phyloP scores from a whole-genome alignment of 2,888 invertebrate species.

The Calameuta pallipes region DNA sequence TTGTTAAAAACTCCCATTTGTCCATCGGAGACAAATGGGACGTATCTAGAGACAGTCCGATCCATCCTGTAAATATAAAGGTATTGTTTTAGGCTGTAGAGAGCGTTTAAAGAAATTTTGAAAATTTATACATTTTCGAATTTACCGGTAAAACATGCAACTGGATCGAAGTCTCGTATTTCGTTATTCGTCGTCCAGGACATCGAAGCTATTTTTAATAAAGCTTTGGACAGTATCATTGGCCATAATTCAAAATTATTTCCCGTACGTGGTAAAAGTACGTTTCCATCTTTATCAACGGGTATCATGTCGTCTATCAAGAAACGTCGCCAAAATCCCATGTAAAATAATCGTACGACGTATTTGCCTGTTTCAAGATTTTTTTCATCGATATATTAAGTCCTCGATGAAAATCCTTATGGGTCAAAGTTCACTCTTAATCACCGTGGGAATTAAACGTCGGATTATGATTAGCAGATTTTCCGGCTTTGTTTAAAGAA shows the following conservation, averaged over 20 bases:
- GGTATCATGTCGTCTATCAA: slow-evolving; percentile 67
- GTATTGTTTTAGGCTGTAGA: too few species aligned
- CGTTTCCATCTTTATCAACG: slow-evolving; percentile 53
- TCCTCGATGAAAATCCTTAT: not conserved
- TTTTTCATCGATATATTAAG: not conserved
- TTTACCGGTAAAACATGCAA: slow-evolving; percentile 67
- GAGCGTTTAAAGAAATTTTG: not conserved
- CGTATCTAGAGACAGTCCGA: slow-evolving; percentile 36
- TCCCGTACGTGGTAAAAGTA: slow-evolving; percentile 61
- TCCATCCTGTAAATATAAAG: slow-evolving; percentile 39
- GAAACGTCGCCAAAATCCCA: slow-evolving; percentile 68
- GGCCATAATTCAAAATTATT: slow-evolving; percentile 66
- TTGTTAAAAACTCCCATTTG: slow-evolving; percentile 47
- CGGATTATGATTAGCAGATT: slow-evolving; percentile 58
- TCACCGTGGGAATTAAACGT: slow-evolving; percentile 59
- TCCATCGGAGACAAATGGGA: slow-evolving; percentile 38
- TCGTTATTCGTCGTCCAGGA: slow-evolving; percentile 59
- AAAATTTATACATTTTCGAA: slow-evolving; percentile 5
- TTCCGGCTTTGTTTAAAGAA: slow-evolving; percentile 63
- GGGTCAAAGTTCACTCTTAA: not conserved
- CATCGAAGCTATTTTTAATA: slow-evolving; percentile 65
- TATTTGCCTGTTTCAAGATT: slow-evolving; percentile 64
- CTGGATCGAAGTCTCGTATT: slow-evolving; percentile 64
- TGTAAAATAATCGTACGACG: slow-evolving; percentile 65
- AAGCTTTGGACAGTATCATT: slow-evolving; percentile 66